These are phyloP conservation scores for Silurus lanzhouensis DNA, from an alignment of 2,797 vertebrate genomes.

Conservation along the genomic window DNA sequence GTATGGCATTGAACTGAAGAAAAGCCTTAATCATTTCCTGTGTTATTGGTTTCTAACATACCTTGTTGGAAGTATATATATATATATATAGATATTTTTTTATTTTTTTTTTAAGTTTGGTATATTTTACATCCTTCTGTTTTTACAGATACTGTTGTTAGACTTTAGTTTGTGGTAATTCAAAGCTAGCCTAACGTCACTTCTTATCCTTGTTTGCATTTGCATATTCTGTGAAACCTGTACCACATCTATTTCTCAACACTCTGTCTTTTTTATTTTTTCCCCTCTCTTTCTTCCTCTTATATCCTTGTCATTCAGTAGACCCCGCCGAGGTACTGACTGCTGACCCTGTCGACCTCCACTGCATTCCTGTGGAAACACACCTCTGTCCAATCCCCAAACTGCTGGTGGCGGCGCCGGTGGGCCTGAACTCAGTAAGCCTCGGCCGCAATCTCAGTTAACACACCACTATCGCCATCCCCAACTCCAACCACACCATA, in stretches of 20 bases:
- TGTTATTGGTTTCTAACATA: slow-evolving; percentile 28
- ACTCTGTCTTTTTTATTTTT: slow-evolving; percentile 15
- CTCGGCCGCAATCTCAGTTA: slow-evolving; percentile 84
- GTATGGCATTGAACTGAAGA: not conserved
- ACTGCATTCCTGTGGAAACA: slow-evolving; percentile 86
- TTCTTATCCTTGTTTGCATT: slow-evolving; percentile 19
- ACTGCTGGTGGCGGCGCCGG: slow-evolving; percentile 75
- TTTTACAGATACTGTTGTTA: not conserved
- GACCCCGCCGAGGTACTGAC: slow-evolving; percentile 87
- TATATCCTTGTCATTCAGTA: slow-evolving; percentile 75
- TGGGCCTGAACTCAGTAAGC: slow-evolving; percentile 89
- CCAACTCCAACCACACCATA: slow-evolving; percentile 46
- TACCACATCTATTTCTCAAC: slow-evolving; percentile 38
- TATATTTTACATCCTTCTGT: not conserved
- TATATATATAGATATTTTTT: too few species aligned
- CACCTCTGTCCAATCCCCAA: slow-evolving; percentile 85
- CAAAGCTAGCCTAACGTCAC: not conserved
- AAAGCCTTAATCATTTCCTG: slow-evolving; percentile 50
- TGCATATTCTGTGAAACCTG: slow-evolving; percentile 32
- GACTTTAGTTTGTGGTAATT: slow-evolving; percentile 13
- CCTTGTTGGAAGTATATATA: not conserved
- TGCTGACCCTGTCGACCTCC: slow-evolving; percentile 82
- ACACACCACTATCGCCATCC: slow-evolving; percentile 49
- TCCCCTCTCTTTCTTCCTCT: slow-evolving; percentile 23
- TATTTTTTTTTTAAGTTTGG: too few species aligned